Percentiles rank a stretch among this genome's conserved stretches.
Conservation (phyloP, 2,797 vertebrate genomes). For the Aeoliscus strigatus region DNA sequence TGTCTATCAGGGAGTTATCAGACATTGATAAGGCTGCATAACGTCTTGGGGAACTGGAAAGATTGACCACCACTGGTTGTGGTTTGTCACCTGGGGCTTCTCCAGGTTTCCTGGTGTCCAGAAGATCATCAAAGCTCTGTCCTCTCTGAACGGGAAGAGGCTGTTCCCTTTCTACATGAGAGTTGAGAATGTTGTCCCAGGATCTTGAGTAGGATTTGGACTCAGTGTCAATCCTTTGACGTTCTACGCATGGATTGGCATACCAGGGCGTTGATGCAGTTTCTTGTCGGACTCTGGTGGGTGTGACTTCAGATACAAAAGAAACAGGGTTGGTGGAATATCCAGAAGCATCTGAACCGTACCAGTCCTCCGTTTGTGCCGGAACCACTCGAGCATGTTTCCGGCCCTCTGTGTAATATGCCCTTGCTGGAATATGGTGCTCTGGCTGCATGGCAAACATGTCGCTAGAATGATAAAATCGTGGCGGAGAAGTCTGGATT, state of each 20-base stretch:
- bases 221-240: slow-evolving; percentile 79
- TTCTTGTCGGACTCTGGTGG: slow-evolving; percentile 74
- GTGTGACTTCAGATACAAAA: slow-evolving; percentile 74
- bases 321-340: slow-evolving; percentile 76
- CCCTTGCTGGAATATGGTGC: slow-evolving; percentile 77
- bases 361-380: slow-evolving; percentile 84
- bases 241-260: slow-evolving; percentile 79
- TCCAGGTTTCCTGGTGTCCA: slow-evolving; percentile 77
- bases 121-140: slow-evolving; percentile 92
- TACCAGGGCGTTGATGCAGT: slow-evolving; percentile 84
- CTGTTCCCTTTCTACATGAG: slow-evolving; percentile 80
- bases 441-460: slow-evolving; percentile 75
- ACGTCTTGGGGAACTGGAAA: slow-evolving; percentile 93
- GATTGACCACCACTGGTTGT: slow-evolving; percentile 90
- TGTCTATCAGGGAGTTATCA: slow-evolving; percentile 90
- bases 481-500: slow-evolving; percentile 76
- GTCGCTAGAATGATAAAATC: slow-evolving; percentile 78
- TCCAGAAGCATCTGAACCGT: slow-evolving; percentile 79
- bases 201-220: slow-evolving; percentile 89
- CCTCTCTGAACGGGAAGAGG: slow-evolving; percentile 81
- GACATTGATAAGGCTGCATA: slow-evolving; percentile 96
- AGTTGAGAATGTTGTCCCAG: slow-evolving; percentile 94
- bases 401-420: slow-evolving; percentile 83
- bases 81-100: slow-evolving; percentile 79
- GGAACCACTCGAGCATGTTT: slow-evolving; percentile 79